These are phyloP conservation scores for Bicyclus anynana DNA, from an alignment of 1,140 invertebrate genomes.

Conservation along the genomic window DNA sequence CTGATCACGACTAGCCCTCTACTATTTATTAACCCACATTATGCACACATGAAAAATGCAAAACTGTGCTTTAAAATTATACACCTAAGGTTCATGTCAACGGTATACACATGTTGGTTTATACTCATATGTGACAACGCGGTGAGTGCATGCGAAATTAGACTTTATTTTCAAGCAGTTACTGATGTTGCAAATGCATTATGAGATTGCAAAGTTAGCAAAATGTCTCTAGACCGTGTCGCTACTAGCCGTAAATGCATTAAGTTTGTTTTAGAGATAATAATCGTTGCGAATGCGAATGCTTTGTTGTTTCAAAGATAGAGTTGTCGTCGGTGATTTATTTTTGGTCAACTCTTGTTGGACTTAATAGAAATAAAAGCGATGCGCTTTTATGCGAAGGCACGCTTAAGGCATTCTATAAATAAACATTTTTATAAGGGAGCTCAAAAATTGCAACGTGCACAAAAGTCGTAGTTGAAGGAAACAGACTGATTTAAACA, in stretches of 20 bases:
- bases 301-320: slow-evolving; percentile 74
- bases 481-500: too few species aligned
- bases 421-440: neutral
- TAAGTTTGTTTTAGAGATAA: slow-evolving; percentile 76
- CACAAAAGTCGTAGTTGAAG: too few species aligned
- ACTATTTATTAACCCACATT: slow-evolving; percentile 53
- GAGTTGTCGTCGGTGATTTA: slow-evolving; percentile 72
- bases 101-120: slow-evolving; percentile 29
- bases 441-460: neutral
- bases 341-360: slow-evolving; percentile 70
- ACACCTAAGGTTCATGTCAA: slow-evolving; percentile 32
- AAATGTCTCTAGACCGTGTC: slow-evolving; percentile 74
- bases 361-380: slow-evolving; percentile 58
- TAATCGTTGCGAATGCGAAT: slow-evolving; percentile 74
- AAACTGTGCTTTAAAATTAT: slow-evolving; percentile 36
- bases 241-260: slow-evolving; percentile 74
- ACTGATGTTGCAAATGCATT: slow-evolving; percentile 27
- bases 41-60: slow-evolving; percentile 23
- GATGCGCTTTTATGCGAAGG: slow-evolving; percentile 21
- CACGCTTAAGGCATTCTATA: slow-evolving; percentile 13
- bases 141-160: slow-evolving; percentile 26
- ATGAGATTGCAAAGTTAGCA: slow-evolving; percentile 41
- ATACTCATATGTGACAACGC: slow-evolving; percentile 28
- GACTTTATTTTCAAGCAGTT: slow-evolving; percentile 31
- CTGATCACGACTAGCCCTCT: slow-evolving; percentile 67